phyloP scores from a whole-genome alignment of 1,140 invertebrate species.

The Tachypleus tridentatus region DNA sequence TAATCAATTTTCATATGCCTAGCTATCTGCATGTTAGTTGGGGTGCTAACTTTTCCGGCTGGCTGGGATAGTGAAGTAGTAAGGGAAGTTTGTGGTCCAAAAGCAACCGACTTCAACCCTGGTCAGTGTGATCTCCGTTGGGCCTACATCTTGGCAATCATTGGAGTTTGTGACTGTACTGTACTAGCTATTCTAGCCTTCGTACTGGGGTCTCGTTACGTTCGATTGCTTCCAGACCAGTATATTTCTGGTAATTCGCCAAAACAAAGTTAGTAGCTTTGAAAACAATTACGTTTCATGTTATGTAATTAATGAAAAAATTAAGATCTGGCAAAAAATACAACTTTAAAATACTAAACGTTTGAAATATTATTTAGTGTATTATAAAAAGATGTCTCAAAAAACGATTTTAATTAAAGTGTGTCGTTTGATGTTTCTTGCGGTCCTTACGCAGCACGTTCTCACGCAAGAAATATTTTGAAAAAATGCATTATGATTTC shows the following conservation, averaged over 20 bases:
- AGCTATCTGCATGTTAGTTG: slow-evolving; percentile 74
- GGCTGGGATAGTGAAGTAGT: slow-evolving; percentile 80
- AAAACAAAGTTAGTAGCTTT: neutral
- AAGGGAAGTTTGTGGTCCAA: slow-evolving; percentile 68
- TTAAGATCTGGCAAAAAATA: too few relatives aligned
- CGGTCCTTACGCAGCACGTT: too few relatives aligned
- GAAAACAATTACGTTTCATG: too few relatives aligned
- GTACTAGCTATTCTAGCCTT: slow-evolving; percentile 84
- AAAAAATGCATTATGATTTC: too few relatives aligned
- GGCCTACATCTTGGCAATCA: slow-evolving; percentile 87
- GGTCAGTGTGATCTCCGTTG: slow-evolving; percentile 80
- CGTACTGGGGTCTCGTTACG: slow-evolving; percentile 77
- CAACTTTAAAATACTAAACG: too few relatives aligned
- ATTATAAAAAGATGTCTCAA: too few relatives aligned
- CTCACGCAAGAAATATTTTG: too few relatives aligned
- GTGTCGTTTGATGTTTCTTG: too few relatives aligned
- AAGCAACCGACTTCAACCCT: slow-evolving; percentile 57
- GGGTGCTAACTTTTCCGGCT: slow-evolving; percentile 78
- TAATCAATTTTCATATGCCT: slow-evolving; percentile 7
- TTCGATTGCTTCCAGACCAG: slow-evolving; percentile 67
- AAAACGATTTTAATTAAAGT: too few relatives aligned
- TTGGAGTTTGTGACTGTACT: slow-evolving; percentile 77
- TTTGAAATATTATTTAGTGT: too few relatives aligned
- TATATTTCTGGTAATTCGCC: slow-evolving; percentile 39
- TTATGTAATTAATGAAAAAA: too few relatives aligned